Evolutionary conservation across 2,113 vertebrate species (phyloP).

Genomic region (Malurus melanocephalus): DNA sequence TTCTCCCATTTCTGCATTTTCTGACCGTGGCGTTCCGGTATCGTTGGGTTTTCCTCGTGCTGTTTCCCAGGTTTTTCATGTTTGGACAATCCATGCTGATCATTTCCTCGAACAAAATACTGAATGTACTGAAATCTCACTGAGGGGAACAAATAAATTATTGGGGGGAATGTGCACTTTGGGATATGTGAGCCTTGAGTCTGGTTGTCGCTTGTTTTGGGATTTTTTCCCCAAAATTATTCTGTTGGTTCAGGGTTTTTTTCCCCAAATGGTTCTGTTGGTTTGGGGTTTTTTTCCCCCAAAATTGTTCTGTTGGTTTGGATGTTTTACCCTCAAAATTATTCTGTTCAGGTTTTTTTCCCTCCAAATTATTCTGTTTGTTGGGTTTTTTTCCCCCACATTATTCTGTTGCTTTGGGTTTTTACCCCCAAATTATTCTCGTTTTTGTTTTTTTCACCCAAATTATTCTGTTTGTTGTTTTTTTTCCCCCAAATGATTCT

Average conservation of each 20-base stretch:
- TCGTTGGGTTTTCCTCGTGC: background rate
- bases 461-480: too few relatives aligned
- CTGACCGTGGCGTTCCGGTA: background rate
- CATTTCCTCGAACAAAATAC: slow-evolving; percentile 23
- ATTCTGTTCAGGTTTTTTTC: too few relatives aligned
- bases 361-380: too few relatives aligned
- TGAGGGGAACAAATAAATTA: background rate
- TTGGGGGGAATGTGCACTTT: background rate
- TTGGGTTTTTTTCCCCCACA: too few relatives aligned
- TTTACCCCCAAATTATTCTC: too few relatives aligned
- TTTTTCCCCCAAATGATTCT: too few relatives aligned
- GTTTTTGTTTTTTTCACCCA: background rate
- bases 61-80: background rate
- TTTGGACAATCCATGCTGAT: background rate
- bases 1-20: background rate
- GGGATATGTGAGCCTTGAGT: background rate
- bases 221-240: background rate
- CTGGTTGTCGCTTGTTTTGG: background rate
- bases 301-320: too few relatives aligned
- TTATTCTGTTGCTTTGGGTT: too few relatives aligned
- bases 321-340: too few relatives aligned
- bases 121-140: background rate
- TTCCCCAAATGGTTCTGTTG: background rate
- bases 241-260: too few relatives aligned
- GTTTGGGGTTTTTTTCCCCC: fast-evolving